Percentiles rank a stretch among this genome's conserved stretches.
These are phyloP conservation scores for Tringa solitaria DNA, from an alignment of 2,113 vertebrate species.

Conservation along the genomic window DNA sequence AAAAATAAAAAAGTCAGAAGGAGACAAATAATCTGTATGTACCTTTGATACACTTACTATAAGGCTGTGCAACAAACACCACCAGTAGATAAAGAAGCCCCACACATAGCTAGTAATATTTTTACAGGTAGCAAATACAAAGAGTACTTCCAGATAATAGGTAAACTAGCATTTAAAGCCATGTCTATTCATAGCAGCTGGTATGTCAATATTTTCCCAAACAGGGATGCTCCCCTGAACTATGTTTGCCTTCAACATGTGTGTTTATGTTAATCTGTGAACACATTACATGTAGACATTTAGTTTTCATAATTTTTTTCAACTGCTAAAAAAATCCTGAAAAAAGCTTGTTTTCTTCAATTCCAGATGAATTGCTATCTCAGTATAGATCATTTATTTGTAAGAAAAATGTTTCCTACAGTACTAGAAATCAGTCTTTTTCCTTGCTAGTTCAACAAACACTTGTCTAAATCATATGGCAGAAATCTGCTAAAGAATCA, in stretches of 20 bases:
- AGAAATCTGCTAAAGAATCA: not conserved
- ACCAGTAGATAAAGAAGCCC: not conserved
- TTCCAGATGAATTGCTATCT: not conserved
- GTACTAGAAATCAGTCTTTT: not conserved
- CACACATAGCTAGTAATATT: not conserved
- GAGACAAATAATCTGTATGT: not conserved
- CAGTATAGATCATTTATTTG: not conserved
- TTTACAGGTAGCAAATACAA: not conserved
- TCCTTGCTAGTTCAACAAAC: not conserved
- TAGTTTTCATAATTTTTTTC: not conserved
- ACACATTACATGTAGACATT: not conserved
- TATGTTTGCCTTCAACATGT: not conserved
- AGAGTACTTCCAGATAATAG: not conserved
- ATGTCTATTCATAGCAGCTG: not conserved
- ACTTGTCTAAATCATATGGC: not conserved
- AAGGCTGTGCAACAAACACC: not conserved
- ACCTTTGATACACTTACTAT: not conserved
- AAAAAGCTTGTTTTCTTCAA: not conserved
- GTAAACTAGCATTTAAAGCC: not conserved
- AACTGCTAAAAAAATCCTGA: not conserved
- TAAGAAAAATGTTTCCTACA: slow-evolving; percentile 9
- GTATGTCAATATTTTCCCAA: not conserved
- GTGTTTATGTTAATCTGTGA: not conserved
- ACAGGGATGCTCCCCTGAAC: not conserved
- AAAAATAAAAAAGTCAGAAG: not conserved